Base-by-base conservation (phyloP, 2,113 vertebrate genomes). In the Sebastes fasciatus region DNA sequence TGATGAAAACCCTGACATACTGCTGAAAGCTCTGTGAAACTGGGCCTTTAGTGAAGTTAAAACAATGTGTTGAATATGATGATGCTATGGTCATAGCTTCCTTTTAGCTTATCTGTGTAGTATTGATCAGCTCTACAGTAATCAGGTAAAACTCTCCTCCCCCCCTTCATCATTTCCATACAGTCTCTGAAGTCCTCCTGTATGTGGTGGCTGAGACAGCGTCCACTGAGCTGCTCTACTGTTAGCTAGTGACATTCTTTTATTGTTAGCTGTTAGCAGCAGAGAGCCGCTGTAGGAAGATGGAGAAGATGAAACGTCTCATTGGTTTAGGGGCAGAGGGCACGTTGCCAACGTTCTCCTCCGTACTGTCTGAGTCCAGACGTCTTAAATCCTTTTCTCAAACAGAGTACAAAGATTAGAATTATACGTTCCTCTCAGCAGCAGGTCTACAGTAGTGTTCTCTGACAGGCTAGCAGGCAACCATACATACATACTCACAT, bases 291-390 rank as follows among this genome's bases (percentile, higher is more conserved):
- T 82, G 55, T 4, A 17, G 17, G 73, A 60, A 79, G 80, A 74
- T 26, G 63, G 64, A 83, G 64, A 5, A 54, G 14, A 63, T 65
- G 34, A 66, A 34, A 52, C 74, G 45, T 67, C 17, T 76, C n/a
- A 51, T 46, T 85, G 55, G 85, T 83, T 65, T 65, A 71, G 58
- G 26, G 21, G 8, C 62, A 51, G 16, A n/a, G 51, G 71, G 68
- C 74, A 67, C 14, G 10, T 70, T 71, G 54, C 64, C 67, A 69
- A 67, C 17, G 26, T 10, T 70, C 63, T 61, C 76, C 82, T 84
- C 57, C 26, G 26, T 34, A 34, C 26, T 34, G 26, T 34, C 26
- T 34, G 26, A 34, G 26, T 34, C 26, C 26, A 34, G 26, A 34
- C 26, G 26, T 34, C 26, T 34, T 34, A 34, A 34, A 34, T 34